A percentile compares a stretch with the other conserved stretches of the same genome.
These are phyloP conservation scores for Crax fasciolata DNA, from an alignment of 2,797 vertebrate species.

Conservation along the genomic window DNA sequence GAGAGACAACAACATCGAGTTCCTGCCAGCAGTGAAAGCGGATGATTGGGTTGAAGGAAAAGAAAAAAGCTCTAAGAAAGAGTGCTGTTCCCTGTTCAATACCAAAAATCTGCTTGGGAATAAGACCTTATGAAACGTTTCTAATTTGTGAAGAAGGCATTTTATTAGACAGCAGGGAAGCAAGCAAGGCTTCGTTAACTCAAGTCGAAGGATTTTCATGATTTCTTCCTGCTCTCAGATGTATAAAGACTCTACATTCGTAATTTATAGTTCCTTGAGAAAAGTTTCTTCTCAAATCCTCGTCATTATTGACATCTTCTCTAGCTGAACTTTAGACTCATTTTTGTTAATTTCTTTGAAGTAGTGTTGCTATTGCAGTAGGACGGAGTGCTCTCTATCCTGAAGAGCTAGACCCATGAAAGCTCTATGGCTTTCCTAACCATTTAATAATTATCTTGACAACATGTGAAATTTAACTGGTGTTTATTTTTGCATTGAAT, in stretches of 20 bases:
- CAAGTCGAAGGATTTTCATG: not conserved
- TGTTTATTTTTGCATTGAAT: not conserved
- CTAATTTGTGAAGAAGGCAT: slow-evolving; percentile 3
- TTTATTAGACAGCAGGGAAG: not conserved
- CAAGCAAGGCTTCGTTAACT: not conserved
- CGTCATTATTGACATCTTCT: not conserved
- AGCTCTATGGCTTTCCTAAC: not conserved
- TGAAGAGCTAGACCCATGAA: not conserved
- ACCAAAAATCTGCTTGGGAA: slow-evolving; percentile 7
- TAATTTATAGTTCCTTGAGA: not conserved
- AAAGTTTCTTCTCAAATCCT: not conserved
- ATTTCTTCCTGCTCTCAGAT: not conserved
- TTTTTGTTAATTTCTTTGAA: not conserved
- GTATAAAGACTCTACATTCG: not conserved
- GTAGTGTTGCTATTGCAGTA: not conserved
- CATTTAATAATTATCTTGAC: not conserved
- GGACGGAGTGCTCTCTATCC: not conserved
- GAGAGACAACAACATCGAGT: not conserved
- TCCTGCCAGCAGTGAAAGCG: slow-evolving; percentile 16
- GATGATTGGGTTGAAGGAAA: not conserved
- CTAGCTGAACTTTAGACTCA: not conserved
- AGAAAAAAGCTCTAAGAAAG: not conserved
- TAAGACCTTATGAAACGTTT: not conserved
- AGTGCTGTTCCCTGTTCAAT: not conserved
- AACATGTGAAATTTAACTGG: not conserved